phyloP scores from a whole-genome alignment of 2,113 vertebrate genomes.

The Nerophis ophidion region DNA sequence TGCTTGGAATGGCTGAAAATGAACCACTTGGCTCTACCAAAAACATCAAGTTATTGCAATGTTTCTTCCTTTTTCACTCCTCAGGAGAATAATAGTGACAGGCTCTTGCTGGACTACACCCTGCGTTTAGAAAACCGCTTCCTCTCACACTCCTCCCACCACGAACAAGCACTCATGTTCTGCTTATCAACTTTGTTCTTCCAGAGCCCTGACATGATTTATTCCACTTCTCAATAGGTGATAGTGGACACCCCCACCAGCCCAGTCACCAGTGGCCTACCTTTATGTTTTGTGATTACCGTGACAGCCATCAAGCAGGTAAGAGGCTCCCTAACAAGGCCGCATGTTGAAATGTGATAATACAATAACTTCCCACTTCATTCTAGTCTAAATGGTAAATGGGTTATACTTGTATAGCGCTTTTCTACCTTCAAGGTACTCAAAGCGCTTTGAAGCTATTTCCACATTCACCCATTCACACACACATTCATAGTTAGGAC shows the following conservation, averaged over 20 bases:
- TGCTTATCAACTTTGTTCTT: neutral
- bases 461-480: too few species aligned
- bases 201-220: neutral
- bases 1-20: constrained; percentile 43
- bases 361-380: neutral
- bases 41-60: constrained; percentile 31
- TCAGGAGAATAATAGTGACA: constrained; percentile 10
- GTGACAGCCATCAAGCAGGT: constrained; percentile 98
- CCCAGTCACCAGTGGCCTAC: constrained; percentile 94
- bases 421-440: too few species aligned
- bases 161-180: constrained; percentile 1
- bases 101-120: constrained; percentile 29
- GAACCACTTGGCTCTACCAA: constrained; percentile 25
- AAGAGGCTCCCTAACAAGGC: constrained; percentile 23
- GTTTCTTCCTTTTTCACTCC: constrained; percentile 15
- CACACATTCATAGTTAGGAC: too few species aligned
- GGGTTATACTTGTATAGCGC: too few species aligned
- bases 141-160: constrained; percentile 9
- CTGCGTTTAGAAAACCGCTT: constrained; percentile 33
- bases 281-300: constrained; percentile 96
- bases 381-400: neutral
- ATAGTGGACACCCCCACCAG: constrained; percentile 98
- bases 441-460: too few species aligned
- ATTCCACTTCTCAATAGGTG: constrained; percentile 68
- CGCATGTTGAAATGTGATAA: neutral